Evolutionary conservation across 23 tunicate genomes (phyloP).

Genomic region (Styela plicata): DNA sequence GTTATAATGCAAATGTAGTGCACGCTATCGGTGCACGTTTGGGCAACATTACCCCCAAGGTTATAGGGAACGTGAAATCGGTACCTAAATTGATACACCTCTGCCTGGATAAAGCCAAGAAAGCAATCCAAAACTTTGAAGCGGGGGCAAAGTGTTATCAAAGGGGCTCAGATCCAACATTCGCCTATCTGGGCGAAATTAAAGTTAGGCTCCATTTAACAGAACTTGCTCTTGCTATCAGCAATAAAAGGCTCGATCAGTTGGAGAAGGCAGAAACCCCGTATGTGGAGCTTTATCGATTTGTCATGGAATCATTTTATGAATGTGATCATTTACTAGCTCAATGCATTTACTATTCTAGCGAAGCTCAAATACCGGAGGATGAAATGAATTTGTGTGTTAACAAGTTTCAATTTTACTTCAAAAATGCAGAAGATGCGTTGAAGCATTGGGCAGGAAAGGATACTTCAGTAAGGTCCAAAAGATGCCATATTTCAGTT

Average conservation of each 20-base stretch:
- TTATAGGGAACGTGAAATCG: not conserved
- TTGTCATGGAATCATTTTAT: too few species aligned
- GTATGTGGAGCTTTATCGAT: too few species aligned
- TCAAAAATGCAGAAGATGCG: not conserved
- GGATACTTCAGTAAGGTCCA: not conserved
- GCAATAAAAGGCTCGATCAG: too few species aligned
- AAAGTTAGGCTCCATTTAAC: too few species aligned
- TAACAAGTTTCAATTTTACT: constrained; percentile 23
- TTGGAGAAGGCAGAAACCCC: too few species aligned
- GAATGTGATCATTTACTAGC: constrained; percentile 37
- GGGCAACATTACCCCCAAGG: not conserved
- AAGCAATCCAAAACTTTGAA: not conserved
- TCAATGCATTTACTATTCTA: not conserved
- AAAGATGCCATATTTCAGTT: constrained; percentile 1
- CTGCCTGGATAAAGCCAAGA: not conserved
- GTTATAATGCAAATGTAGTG: not conserved
- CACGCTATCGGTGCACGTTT: not conserved
- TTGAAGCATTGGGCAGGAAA: not conserved
- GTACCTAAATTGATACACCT: not conserved
- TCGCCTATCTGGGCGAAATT: too few species aligned
- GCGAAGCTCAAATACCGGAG: constrained; percentile 1
- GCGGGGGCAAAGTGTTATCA: too few species aligned
- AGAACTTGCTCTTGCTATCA: too few species aligned
- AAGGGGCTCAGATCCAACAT: too few species aligned
- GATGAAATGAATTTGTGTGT: constrained; percentile 17